Conservation (phyloP, 2,888 invertebrate species). For the Ptilodon capucinus region DNA sequence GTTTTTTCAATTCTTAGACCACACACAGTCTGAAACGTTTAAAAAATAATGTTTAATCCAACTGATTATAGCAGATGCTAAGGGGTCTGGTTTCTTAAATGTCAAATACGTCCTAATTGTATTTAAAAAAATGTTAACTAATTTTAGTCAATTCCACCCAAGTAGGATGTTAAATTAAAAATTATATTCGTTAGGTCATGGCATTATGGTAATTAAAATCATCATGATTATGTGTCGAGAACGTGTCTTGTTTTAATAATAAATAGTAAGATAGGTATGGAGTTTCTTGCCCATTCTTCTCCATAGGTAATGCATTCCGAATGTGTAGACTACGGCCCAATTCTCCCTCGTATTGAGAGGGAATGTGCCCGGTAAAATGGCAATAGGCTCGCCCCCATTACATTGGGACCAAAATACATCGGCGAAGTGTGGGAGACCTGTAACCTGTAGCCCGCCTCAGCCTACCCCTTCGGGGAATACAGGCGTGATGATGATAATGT, state of each 20-base stretch:
- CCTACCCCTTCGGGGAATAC: too few species aligned
- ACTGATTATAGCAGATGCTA: constrained; percentile 46
- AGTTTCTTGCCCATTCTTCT: too few species aligned
- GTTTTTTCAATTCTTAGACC: constrained; percentile 40
- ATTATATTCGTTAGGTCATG: not conserved
- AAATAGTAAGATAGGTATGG: not conserved
- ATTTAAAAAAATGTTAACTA: constrained; percentile 30
- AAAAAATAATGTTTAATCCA: constrained; percentile 36
- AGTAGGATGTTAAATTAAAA: constrained; percentile 10
- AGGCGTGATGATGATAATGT: too few species aligned
- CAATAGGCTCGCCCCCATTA: too few species aligned
- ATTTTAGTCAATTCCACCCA: constrained; percentile 20
- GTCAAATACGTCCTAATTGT: constrained; percentile 34
- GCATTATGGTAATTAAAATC: not conserved
- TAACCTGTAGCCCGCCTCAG: too few species aligned
- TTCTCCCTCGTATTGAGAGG: too few species aligned
- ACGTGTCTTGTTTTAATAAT: not conserved
- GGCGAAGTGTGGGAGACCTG: too few species aligned
- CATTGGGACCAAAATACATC: too few species aligned
- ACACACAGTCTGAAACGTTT: constrained; percentile 37
- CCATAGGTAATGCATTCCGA: too few species aligned
- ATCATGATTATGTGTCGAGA: not conserved
- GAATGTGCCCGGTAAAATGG: too few species aligned
- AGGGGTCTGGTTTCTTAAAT: constrained; percentile 36
- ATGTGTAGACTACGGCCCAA: too few species aligned